Evolutionary conservation across 2,113 vertebrate species (phyloP), one percentile per base, ranked within the genome.

Genomic region (Propithecus coquereli): DNA sequence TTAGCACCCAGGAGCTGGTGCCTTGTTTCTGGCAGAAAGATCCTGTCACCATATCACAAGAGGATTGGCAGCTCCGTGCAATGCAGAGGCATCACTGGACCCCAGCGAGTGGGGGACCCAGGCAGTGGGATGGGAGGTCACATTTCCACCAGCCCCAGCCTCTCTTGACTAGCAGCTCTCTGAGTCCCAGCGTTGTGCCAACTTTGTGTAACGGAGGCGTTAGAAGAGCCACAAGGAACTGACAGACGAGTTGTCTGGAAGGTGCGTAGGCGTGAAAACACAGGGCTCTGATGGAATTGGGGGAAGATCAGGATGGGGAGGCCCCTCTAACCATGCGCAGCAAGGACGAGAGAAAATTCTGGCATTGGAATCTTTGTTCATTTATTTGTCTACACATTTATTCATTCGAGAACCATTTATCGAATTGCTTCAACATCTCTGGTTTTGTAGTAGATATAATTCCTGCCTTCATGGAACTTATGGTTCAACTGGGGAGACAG

Each of bases 261-360:
- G 71, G 6, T 32, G n/a, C 22, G 25, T 2, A 27, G 22, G 10
- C 16, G 0, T n/a, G 52, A 43, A 74, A 34, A 18, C 57, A n/a
- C 0, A 2, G 30, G 25, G 22, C 13, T 50, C 13, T 0, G 8
- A 1, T 4, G 34, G 66, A 37, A n/a, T 43, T 12, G 0, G 5
- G 16, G 79, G 12, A 13, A 30, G 2, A 37, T 32, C 10, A 7
- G 27, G 43, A 50, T n/a, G 1, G 16, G 20, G 71, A 37, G 40
- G 50, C 25, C 0, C 30, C 40, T 32, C 47, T 32, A 4, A 6
- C 11, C 0, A 2, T 0, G 0, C 10, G 5, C 22, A 59, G 11
- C 0, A 1, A 47, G 10, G 30, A 17, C 73, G 18, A 74, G 34
- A 18, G 18, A 57, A 32, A 68, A 4, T 47, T 43, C 34, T 66